phyloP scores from a whole-genome alignment of 1,140 invertebrate species.

The Heliothis virescens region DNA sequence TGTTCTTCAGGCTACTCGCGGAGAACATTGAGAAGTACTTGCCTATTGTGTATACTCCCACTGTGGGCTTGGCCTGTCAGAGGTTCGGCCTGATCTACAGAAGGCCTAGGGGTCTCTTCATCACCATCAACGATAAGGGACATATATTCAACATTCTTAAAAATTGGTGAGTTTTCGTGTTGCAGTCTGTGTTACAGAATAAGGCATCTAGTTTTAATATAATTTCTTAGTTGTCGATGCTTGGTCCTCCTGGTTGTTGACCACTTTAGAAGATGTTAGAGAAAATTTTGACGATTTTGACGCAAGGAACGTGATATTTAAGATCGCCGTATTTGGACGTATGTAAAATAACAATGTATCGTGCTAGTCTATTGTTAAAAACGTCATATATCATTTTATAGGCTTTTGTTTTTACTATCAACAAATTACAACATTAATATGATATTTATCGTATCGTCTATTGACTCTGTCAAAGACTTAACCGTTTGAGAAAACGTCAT shows the following conservation, averaged over 20 bases:
- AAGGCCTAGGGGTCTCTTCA: constrained; percentile 97
- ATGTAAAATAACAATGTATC: too few relatives aligned
- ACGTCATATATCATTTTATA: too few relatives aligned
- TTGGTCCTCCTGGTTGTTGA: not conserved
- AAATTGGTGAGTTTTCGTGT: constrained; percentile 91
- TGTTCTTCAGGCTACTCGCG: constrained; percentile 97
- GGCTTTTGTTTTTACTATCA: too few relatives aligned
- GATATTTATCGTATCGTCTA: too few relatives aligned
- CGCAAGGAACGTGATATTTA: too few relatives aligned
- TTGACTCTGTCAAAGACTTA: too few relatives aligned
- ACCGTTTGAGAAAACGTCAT: too few relatives aligned
- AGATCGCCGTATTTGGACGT: too few relatives aligned
- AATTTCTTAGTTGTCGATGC: constrained; percentile 1
- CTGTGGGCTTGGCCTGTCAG: constrained; percentile 98
- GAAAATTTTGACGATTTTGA: too few relatives aligned
- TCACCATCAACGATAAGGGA: constrained; percentile 98
- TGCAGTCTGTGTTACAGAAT: not conserved
- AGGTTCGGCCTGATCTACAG: constrained; percentile 98
- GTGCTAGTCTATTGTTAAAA: too few relatives aligned
- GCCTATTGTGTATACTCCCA: constrained; percentile 99
- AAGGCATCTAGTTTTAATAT: constrained; percentile 22
- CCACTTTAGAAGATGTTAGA: too few relatives aligned
- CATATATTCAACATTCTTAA: constrained; percentile 96
- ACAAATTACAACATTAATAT: too few relatives aligned
- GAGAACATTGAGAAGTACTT: constrained; percentile 98